Evolutionary conservation across 2,113 vertebrate genomes (phyloP), one percentile per base, ranked within the genome.

Genomic region (Ramphastos sulfuratus): DNA sequence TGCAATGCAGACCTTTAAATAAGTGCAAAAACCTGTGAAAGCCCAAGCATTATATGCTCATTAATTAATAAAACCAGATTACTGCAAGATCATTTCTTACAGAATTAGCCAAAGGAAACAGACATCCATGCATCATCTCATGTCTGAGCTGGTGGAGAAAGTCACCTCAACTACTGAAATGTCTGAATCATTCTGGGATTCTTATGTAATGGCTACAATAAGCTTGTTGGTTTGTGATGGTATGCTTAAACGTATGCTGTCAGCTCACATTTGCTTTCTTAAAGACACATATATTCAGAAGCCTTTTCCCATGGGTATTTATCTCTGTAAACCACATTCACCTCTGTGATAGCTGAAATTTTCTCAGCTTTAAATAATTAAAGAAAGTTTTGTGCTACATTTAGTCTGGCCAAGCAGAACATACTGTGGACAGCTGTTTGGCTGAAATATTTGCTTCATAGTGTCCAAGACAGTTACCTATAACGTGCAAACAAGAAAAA

Each of bases 351-450:
- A 80, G 60, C 8, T 77, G 75, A 85, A 90, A 80, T 94, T 70
- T 95, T 93, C 74, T 77, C 5, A 3, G 37, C 25, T 42, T 74
- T 96, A 87, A 95, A 96, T 96, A 94, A 93, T 94, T 89, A 79
- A 95, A 59, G 42, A 28, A 70, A 75, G 15, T 80, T 78, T 86
- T 85, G 39, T 89, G 56, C 71, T 85, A 82, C 60, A 74, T 92
- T 94, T 87, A 69, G 8, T 61, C 59, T 87, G 74, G 42, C 50
- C 55, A 92, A 92, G 56, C 69, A 89, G 60, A 91, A 24, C 64
- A 42, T 91, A 77, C 18, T 30, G 17, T 63, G 78, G 60, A 59
- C 82, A 96, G 71, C 37, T 91, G 67, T 66, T 87, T 77, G 39
- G 35, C 35, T 85, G 60, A 85, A 85, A 71, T 67, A 6, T 82